Conservation (phyloP, 2,797 vertebrate genomes). For the Cheirogaleus major region DNA sequence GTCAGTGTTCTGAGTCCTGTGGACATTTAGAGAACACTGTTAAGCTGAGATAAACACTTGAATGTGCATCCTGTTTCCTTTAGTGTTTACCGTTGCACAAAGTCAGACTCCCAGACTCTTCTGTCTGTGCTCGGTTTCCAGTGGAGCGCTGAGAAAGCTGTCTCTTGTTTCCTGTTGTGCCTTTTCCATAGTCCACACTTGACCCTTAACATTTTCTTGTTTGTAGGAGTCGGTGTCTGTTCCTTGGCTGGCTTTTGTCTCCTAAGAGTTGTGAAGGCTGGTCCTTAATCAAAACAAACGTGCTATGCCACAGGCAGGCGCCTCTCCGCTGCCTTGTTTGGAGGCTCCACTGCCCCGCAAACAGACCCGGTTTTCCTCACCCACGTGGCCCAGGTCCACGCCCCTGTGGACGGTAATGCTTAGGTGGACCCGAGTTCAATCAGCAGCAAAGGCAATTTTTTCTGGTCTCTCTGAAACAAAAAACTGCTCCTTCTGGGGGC, state of each 20-base stretch:
- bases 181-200: background rate
- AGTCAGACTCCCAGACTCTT: background rate
- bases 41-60: background rate
- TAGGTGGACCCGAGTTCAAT: background rate
- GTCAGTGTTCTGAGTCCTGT: background rate
- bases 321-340: background rate
- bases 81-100: background rate
- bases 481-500: background rate
- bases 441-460: background rate
- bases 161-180: background rate
- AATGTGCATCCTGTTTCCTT: background rate
- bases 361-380: background rate
- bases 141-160: background rate
- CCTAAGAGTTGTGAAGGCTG: background rate
- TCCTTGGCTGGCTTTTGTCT: background rate
- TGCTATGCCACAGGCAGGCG: fast-evolving
- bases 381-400: fast-evolving
- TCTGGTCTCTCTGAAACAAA: background rate
- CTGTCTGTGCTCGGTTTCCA: background rate
- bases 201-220: background rate
- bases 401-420: background rate
- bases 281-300: background rate
- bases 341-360: too few relatives aligned
- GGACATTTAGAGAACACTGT: background rate
- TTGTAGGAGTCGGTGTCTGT: background rate